Base-by-base conservation (phyloP, 1,140 invertebrate genomes). In the Drosophila willistoni region DNA sequence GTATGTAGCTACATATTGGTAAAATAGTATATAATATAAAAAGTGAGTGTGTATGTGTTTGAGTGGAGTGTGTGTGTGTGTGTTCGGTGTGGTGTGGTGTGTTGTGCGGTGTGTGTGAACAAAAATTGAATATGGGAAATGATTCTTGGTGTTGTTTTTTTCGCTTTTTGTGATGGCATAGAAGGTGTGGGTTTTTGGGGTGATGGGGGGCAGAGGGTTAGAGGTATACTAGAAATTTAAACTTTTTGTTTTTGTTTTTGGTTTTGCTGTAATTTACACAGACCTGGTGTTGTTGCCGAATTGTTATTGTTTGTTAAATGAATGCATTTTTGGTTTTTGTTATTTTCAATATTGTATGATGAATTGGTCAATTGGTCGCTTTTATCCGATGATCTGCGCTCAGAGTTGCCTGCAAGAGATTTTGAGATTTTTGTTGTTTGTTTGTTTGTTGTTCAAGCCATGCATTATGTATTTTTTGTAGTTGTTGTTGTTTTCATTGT, bases 271-370 rank as follows among this genome's bases (percentile, higher is more conserved):
- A 87, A 80, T 89, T 77, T 89, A 84, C 80, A 92, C 91, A 92
- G 90, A 92, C 91, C 91, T 92, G 91, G 91, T 90, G 91, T 91
- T 82, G 91, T 92, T 77, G 90, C 91, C 80, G 91, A 91, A 91
- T 91, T 91, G 76, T 91, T 91, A 91, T 91, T 91, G 90, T 91
- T 91, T 91, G 90, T 91, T 91, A 91, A 91, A 91, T 91, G 90
- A 91, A 91, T 90, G 90, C 90, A 78, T 91, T 91, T 91, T 91
- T 90, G 90, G 83, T 87, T 87, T 90, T 91, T 91, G 81, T 91
- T 91, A 91, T 91, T 90, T 81, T 91, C 87, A 90, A 89, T 90
- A 91, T 92, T 91, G 78, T 82, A 90, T 78, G 90, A 90, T 87
- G 91, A 91, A 91, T 92, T 86, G 82, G 82, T 91, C 90, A 91